phyloP scores from a whole-genome alignment of 2,888 invertebrate genomes.

The Thereva unica region DNA sequence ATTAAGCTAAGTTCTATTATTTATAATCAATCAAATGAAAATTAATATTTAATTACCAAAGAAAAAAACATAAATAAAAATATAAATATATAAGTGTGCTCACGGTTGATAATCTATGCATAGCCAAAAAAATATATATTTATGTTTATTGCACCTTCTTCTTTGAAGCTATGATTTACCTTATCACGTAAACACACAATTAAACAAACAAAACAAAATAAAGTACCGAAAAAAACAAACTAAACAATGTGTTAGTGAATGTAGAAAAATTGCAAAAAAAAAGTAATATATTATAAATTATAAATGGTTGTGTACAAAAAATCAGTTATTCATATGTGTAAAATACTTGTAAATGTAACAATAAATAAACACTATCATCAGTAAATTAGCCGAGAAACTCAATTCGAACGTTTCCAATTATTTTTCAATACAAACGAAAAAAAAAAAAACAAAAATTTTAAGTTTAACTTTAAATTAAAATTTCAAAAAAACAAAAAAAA shows the following conservation, averaged over 20 bases:
- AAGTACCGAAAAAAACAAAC: no score
- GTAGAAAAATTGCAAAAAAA: no score
- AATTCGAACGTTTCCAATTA: conserved; percentile 17
- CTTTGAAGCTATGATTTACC: no score
- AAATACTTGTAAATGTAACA: conserved; percentile 7
- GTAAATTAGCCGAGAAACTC: conserved; percentile 16
- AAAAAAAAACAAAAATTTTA: conserved; percentile 26
- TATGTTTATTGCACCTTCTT: no score
- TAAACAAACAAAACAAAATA: no score
- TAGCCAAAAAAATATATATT: no score
- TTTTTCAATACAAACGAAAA: conserved; percentile 27
- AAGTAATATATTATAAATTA: no score
- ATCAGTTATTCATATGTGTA: conserved; percentile 11
- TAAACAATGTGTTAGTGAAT: no score
- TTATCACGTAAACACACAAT: no score
- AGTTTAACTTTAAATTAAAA: no score
- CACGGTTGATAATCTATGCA: conserved; percentile 12
- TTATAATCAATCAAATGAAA: background rate
- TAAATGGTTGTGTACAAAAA: conserved; percentile 34
- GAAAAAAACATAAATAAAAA: conserved; percentile 14
- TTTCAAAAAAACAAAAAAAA: background rate
- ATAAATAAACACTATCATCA: conserved; percentile 6
- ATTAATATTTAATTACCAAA: background rate
- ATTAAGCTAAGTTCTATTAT: conserved; percentile 9
- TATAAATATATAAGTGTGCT: conserved; percentile 23